These are phyloP conservation scores for Raja brachyura DNA, from an alignment of 2,113 vertebrate genomes.

Conservation along the genomic window DNA sequence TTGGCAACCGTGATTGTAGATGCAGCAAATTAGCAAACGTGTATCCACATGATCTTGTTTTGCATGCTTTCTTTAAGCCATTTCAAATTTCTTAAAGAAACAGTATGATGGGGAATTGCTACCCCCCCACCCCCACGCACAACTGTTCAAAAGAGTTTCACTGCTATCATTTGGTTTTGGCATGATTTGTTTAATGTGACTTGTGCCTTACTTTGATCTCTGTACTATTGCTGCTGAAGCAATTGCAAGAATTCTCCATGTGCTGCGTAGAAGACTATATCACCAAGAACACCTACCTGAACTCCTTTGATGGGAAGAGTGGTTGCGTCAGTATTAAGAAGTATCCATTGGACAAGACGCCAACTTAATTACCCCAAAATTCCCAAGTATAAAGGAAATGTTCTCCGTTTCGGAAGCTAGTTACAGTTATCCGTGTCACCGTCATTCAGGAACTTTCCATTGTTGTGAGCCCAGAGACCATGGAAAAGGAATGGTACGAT, in stretches of 20 bases:
- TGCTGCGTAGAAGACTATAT: background rate
- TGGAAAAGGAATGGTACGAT: too few relatives aligned
- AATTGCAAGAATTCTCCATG: background rate
- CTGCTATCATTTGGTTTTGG: background rate
- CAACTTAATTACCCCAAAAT: background rate
- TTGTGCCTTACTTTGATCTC: background rate
- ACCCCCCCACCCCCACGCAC: too few relatives aligned
- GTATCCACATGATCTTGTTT: background rate
- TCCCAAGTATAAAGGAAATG: background rate
- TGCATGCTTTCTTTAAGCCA: background rate
- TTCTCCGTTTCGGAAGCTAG: background rate
- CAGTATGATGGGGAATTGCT: background rate
- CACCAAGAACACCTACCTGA: background rate
- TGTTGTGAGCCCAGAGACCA: too few relatives aligned
- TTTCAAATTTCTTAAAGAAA: background rate
- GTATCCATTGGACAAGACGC: background rate
- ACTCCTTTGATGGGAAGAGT: background rate
- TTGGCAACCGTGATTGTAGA: background rate
- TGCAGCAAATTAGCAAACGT: background rate
- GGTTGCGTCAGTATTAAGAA: background rate
- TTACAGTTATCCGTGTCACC: background rate
- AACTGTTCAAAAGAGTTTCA: too few relatives aligned
- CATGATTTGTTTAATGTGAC: background rate
- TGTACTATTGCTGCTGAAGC: background rate
- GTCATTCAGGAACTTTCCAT: too few relatives aligned